phyloP scores from a whole-genome alignment of 2,113 vertebrate species.

The pig (Sus scrofa) region T2T-Sscrofa CM000826.6:125590501-125591000 shows the following conservation, averaged over 20 bases:
- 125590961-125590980: not conserved
- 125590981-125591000: constrained; percentile 5
- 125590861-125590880: not conserved
- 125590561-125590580: not conserved
- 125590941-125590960: not conserved
- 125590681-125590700: not conserved
- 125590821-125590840: not conserved
- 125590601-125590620: not conserved
- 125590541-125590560: not conserved
- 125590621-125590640: not conserved
- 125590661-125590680: not conserved
- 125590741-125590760: not conserved
- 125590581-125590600: not conserved
- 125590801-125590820: not conserved
- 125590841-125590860: not conserved
- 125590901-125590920: not conserved
- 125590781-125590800: not conserved
- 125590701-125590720: not conserved
- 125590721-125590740: not conserved
- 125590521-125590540: not conserved
- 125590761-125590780: not conserved
- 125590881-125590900: not conserved
- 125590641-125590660: not conserved
- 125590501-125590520: no score
- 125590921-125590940: not conserved